phyloP scores from a whole-genome alignment of 2,797 vertebrate genomes.

The Dendrocincla tyrannina region DNA sequence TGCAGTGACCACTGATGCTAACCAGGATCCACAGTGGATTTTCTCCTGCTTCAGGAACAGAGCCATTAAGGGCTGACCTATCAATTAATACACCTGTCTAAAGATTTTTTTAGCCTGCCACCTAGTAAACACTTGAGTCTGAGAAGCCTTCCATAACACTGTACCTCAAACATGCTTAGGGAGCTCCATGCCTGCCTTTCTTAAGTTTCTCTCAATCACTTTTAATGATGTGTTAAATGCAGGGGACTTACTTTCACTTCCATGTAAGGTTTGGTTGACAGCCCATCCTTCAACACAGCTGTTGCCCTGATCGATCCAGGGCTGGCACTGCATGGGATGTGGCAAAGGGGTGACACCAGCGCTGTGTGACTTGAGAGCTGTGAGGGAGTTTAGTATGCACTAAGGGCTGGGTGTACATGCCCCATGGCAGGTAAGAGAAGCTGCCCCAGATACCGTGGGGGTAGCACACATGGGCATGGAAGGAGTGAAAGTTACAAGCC shows the following conservation, averaged over 20 bases:
- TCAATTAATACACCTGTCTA: conserved; percentile 4
- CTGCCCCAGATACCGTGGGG: background rate
- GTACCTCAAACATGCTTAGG: background rate
- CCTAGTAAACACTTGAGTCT: background rate
- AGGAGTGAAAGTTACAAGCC: background rate
- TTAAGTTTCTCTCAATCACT: background rate
- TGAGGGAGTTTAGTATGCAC: background rate
- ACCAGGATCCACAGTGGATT: background rate
- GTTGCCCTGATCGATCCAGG: background rate
- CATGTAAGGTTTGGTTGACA: background rate
- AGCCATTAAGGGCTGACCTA: conserved; percentile 23
- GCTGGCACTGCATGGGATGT: fast-evolving
- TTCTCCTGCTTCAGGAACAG: background rate
- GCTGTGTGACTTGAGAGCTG: background rate
- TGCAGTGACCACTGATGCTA: background rate
- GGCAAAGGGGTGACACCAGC: background rate
- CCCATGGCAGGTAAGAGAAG: background rate
- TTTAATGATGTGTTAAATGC: background rate
- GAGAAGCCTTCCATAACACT: background rate
- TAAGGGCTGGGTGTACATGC: background rate
- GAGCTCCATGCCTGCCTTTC: background rate
- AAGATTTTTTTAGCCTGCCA: background rate
- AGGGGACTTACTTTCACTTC: background rate
- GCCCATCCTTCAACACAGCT: background rate
- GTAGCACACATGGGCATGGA: background rate